A percentile compares a stretch with the other conserved stretches of the same genome.
Conservation (phyloP, 2,888 invertebrate genomes). For the Corythucha ciliata region DNA sequence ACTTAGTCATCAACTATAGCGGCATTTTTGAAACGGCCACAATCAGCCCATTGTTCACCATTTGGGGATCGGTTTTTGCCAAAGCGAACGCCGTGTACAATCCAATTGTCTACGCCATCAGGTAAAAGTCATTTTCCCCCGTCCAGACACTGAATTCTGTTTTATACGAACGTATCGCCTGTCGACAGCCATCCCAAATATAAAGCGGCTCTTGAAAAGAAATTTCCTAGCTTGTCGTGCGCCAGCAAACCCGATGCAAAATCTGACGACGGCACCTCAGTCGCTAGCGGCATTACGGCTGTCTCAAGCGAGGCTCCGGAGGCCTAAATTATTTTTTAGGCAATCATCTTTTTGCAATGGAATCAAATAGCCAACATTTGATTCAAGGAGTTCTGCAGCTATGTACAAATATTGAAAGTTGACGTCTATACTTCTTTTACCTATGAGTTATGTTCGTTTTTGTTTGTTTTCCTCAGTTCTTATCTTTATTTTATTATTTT, state of each 20-base stretch:
- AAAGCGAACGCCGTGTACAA: constrained; percentile 87
- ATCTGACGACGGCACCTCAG: constrained; percentile 51
- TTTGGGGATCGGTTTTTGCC: constrained; percentile 85
- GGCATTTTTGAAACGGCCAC: constrained; percentile 66
- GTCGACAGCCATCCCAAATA: constrained; percentile 65
- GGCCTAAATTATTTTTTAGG: no score
- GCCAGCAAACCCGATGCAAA: constrained; percentile 43
- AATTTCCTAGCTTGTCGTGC: constrained; percentile 67
- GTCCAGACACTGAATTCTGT: no score
- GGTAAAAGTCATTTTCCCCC: constrained; percentile 45
- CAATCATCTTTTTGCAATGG: no score
- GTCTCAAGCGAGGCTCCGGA: no score
- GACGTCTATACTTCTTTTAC: not conserved
- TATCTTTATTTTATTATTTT: not conserved
- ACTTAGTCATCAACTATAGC: constrained; percentile 68
- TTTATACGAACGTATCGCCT: no score
- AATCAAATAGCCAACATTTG: no score
- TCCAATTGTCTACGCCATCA: constrained; percentile 83
- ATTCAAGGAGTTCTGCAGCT: no score
- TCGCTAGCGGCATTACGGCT: constrained; percentile 58
- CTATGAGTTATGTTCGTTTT: not conserved
- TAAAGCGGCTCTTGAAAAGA: constrained; percentile 62
- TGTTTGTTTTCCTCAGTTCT: not conserved
- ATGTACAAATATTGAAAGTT: no score
- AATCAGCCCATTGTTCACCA: constrained; percentile 69